These are phyloP conservation scores for Dysmachus trigonus DNA, from an alignment of 2,888 invertebrate genomes.

Conservation along the genomic window DNA sequence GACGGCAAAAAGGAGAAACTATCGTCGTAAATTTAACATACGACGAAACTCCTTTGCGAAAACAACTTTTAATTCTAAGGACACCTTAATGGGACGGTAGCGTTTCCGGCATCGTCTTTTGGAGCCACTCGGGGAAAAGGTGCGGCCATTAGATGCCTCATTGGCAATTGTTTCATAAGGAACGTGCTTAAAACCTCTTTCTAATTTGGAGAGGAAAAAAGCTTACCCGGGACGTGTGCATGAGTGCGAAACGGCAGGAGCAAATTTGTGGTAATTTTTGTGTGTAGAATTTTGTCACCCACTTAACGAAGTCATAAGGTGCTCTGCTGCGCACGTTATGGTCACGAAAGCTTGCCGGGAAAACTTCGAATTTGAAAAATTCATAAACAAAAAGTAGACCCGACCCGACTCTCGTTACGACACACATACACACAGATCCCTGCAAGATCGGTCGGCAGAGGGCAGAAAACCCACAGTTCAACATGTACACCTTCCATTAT, in stretches of 20 bases:
- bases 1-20: constrained; percentile 14
- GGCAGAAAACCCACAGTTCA: constrained; percentile 18
- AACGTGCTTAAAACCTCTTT: neutral
- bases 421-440: neutral
- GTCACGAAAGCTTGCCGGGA: neutral
- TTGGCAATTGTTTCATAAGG: neutral
- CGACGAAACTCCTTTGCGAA: constrained; percentile 13
- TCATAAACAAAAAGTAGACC: constrained; percentile 13
- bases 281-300: constrained; percentile 35
- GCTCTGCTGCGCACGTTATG: neutral
- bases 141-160: neutral
- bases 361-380: constrained; percentile 37
- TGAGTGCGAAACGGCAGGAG: neutral
- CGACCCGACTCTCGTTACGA: neutral
- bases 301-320: constrained; percentile 26
- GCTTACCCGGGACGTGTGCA: neutral
- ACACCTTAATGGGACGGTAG: neutral
- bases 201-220: neutral
- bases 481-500: constrained; percentile 44
- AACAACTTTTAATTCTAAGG: constrained; percentile 29
- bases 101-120: neutral
- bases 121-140: neutral
- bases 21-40: constrained; percentile 16
- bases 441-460: neutral
- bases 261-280: constrained; percentile 7